These are phyloP conservation scores for Hemicentrotus pulcherrimus DNA, from an alignment of 35 echinoderm and acorn worm species.

Conservation along the genomic window DNA sequence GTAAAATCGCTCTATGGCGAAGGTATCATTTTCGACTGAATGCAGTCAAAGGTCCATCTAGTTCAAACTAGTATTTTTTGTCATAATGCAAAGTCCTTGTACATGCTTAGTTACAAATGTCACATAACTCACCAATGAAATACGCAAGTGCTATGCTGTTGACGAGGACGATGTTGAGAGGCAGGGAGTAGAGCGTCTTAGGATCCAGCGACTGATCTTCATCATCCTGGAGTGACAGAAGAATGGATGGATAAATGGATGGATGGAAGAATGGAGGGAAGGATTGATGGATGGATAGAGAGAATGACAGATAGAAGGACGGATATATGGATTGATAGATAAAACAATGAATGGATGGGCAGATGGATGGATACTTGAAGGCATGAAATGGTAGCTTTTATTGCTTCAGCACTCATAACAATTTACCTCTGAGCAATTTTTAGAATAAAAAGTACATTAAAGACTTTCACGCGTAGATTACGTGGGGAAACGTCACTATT, in stretches of 20 bases:
- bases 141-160: constrained; percentile 94
- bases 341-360: neutral
- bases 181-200: constrained; percentile 89
- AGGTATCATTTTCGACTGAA: too few relatives aligned
- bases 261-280: neutral
- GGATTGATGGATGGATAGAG: neutral
- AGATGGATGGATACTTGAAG: neutral
- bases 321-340: neutral
- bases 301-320: neutral
- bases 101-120: neutral
- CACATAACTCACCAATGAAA: constrained; percentile 91
- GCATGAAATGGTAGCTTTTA: neutral
- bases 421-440: too few relatives aligned
- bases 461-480: too few relatives aligned
- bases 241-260: neutral
- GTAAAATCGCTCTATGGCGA: too few relatives aligned
- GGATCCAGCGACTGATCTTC: constrained; percentile 59
- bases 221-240: constrained; percentile 61
- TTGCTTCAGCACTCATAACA: neutral
- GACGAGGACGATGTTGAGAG: constrained; percentile 91
- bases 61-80: too few relatives aligned
- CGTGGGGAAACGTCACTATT: too few relatives aligned
- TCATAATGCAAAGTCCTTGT: too few relatives aligned
- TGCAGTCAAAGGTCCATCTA: too few relatives aligned
- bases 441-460: too few relatives aligned